These are phyloP conservation scores for Polydrusus tereticollis DNA, from an alignment of 2,888 invertebrate species.

Conservation along the genomic window DNA sequence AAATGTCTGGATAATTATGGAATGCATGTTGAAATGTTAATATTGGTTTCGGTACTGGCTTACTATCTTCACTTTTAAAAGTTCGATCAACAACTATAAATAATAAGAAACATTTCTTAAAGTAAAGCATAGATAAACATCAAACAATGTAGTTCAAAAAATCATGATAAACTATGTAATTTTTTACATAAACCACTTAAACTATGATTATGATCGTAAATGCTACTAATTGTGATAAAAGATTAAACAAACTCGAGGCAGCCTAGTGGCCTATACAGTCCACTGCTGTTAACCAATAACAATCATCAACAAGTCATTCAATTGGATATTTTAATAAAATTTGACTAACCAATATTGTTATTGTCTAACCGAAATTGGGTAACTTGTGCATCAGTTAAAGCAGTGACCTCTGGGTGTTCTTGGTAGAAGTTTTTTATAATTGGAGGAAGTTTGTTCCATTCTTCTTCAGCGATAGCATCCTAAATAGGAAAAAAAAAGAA, in stretches of 20 bases:
- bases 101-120: too few relatives aligned
- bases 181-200: too few relatives aligned
- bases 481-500: conserved; percentile 58
- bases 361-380: conserved; percentile 74
- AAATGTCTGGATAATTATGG: conserved; percentile 83
- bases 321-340: too few relatives aligned
- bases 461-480: conserved; percentile 71
- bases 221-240: too few relatives aligned
- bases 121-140: too few relatives aligned
- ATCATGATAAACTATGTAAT: too few relatives aligned
- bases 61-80: conserved; percentile 51
- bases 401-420: conserved; percentile 79
- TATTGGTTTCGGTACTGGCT: conserved; percentile 82
- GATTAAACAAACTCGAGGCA: too few relatives aligned
- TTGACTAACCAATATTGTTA: conserved; percentile 74
- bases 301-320: too few relatives aligned
- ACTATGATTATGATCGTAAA: too few relatives aligned
- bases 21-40: conserved; percentile 87
- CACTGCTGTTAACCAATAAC: too few relatives aligned
- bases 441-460: conserved; percentile 76
- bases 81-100: conserved; percentile 41
- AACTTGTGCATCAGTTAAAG: conserved; percentile 76
- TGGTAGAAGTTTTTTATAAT: conserved; percentile 87
- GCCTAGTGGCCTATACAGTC: too few relatives aligned
- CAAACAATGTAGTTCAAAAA: too few relatives aligned